Conservation (phyloP, 1,140 invertebrate species). For the Trigoniulus corallinus region DNA sequence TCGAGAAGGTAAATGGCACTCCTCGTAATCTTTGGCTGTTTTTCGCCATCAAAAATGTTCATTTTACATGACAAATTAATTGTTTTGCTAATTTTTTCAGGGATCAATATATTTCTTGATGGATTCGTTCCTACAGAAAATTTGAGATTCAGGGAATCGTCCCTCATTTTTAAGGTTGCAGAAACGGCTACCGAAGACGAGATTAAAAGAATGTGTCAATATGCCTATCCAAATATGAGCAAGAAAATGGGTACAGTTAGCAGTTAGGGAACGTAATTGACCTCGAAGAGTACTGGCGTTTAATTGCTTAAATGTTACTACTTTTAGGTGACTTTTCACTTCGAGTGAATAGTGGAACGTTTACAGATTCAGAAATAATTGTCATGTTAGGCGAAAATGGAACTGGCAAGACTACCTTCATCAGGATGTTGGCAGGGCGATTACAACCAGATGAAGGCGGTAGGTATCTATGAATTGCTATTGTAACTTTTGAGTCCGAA, state of each 20-base stretch:
- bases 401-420: conserved; percentile 98
- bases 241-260: conserved; percentile 43
- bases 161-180: conserved; percentile 92
- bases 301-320: background rate
- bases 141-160: conserved; percentile 91
- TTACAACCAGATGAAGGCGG: conserved; percentile 76
- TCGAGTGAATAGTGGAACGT: conserved; percentile 71
- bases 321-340: conserved; percentile 62
- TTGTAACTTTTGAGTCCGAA: background rate
- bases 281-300: conserved; percentile 12
- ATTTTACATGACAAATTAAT: too few species aligned
- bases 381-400: conserved; percentile 98
- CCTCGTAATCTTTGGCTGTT: conserved; percentile 9
- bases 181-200: conserved; percentile 96
- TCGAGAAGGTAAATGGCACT: conserved; percentile 83
- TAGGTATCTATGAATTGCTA: conserved; percentile 27
- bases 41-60: background rate
- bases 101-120: conserved; percentile 98
- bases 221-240: conserved; percentile 72
- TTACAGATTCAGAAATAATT: conserved; percentile 98
- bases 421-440: conserved; percentile 93
- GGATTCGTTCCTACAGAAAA: conserved; percentile 99
- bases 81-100: conserved; percentile 24
- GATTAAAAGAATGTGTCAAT: conserved; percentile 88
- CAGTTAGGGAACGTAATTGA: conserved; percentile 2